Percentiles rank a stretch among this genome's conserved stretches.
These are phyloP conservation scores for Aleiodes sp. DNA, from an alignment of 1,140 invertebrate genomes.

Conservation along the genomic window DNA sequence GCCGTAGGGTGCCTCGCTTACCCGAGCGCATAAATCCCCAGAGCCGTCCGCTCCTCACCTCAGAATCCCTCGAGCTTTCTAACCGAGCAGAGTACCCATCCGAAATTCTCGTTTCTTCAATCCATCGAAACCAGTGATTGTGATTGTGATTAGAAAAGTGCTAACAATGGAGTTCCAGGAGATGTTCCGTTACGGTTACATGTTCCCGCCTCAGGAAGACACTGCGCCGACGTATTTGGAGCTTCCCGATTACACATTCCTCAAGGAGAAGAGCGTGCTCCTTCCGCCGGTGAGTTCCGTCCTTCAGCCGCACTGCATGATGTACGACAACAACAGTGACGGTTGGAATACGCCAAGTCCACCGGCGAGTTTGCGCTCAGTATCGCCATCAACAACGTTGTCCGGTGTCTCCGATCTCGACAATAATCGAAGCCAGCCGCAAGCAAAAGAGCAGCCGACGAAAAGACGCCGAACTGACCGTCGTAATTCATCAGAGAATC, in stretches of 20 bases:
- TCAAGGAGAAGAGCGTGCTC: slow-evolving; percentile 47
- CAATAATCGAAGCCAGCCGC: background rate
- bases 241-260: slow-evolving; percentile 51
- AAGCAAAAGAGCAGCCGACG: background rate
- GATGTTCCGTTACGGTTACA: slow-evolving; percentile 63
- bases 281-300: slow-evolving; percentile 56
- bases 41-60: slow-evolving; percentile 39
- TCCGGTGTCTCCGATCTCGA: slow-evolving; percentile 50
- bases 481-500: background rate
- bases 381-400: slow-evolving; percentile 62
- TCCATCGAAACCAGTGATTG: background rate
- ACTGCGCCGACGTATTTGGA: slow-evolving; percentile 52
- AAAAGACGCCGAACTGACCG: slow-evolving; percentile 2
- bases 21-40: slow-evolving; percentile 60
- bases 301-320: slow-evolving; percentile 47
- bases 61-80: slow-evolving; percentile 51
- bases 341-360: slow-evolving; percentile 72
- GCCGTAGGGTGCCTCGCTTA: slow-evolving; percentile 55
- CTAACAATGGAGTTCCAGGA: slow-evolving; percentile 58
- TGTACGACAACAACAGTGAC: slow-evolving; percentile 64
- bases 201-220: slow-evolving; percentile 55
- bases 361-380: slow-evolving; percentile 67
- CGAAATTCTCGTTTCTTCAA: background rate
- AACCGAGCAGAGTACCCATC: background rate
- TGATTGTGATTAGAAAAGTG: background rate